A percentile compares a stretch with the other conserved stretches of the same genome.
Evolutionary conservation across 2,888 invertebrate genomes (phyloP).

Genomic region (Oasisia sp.): DNA sequence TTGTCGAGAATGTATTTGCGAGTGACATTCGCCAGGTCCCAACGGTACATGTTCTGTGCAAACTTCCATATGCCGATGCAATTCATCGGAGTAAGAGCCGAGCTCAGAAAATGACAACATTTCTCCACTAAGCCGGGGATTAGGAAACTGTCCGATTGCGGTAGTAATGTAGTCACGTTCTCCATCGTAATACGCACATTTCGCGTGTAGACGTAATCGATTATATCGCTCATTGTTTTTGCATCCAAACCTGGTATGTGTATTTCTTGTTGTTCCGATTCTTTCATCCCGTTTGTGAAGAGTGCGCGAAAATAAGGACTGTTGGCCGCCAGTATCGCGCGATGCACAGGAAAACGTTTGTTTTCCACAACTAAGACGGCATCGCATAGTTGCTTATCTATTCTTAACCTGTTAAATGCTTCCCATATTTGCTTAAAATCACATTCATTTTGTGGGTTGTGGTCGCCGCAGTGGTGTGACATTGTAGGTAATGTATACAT

Average conservation of each 20-base stretch:
- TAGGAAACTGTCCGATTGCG: slow-evolving; percentile 33
- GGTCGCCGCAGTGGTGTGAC: slow-evolving; percentile 12
- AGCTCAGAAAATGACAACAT: slow-evolving; percentile 29
- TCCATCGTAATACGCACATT: slow-evolving; percentile 29
- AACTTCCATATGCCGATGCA: slow-evolving; percentile 34
- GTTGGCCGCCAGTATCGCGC: slow-evolving; percentile 38
- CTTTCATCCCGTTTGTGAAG: slow-evolving; percentile 39
- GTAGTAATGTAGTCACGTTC: slow-evolving; percentile 29
- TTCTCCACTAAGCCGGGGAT: slow-evolving; percentile 30
- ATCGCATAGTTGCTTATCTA: slow-evolving; percentile 31
- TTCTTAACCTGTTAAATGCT: slow-evolving; percentile 17
- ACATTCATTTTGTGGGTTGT: not conserved
- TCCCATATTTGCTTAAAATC: slow-evolving; percentile 5
- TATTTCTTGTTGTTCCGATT: slow-evolving; percentile 27
- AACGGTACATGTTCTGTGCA: slow-evolving; percentile 31
- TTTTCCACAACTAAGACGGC: slow-evolving; percentile 31
- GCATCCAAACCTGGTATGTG: slow-evolving; percentile 25
- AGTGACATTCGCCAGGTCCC: slow-evolving; percentile 24
- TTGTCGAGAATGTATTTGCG: slow-evolving; percentile 30
- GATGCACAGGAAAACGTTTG: slow-evolving; percentile 35
- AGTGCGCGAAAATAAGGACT: slow-evolving; percentile 37
- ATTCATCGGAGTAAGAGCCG: slow-evolving; percentile 29
- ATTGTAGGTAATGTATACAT: slow-evolving; percentile 4
- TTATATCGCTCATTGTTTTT: slow-evolving; percentile 31
- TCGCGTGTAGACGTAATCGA: slow-evolving; percentile 36